Evolutionary conservation across 2,888 invertebrate genomes (phyloP), one percentile per base, ranked within the genome.

Genomic region (Chydorus sphaericus): DNA sequence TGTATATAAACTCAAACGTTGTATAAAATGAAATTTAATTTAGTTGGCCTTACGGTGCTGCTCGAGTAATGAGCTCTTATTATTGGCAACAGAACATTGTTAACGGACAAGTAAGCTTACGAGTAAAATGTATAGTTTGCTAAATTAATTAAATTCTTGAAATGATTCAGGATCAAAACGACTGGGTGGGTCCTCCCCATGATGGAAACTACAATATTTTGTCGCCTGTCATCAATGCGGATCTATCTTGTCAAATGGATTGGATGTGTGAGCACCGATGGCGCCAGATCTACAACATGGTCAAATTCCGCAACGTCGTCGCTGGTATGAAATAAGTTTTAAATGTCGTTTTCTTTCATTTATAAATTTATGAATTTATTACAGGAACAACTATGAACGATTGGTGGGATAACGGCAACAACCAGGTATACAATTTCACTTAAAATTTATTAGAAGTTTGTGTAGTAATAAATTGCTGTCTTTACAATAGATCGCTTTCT

Each of bases 211-310:
- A 76, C 8, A 77, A 80, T 58, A 77, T 82, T n/a, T 68, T 79
- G 18, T 78, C 81, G 0, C 81, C 85, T 1, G 70, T 70, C 26
- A 79, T 85, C 59, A 79, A 81, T 62, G 66, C 75, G 7, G 82
- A 85, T 59, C 71, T 72, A 0, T 71, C 74, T 0, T 88, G 87
- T 65, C 75, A 74, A 0, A 79, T 79, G 61, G 86, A 84, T 3
- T 88, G 85, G 84, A 70, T 87, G 0, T 88, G 88, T 64, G 89
- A 91, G 68, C 85, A 90, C 69, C 77, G 89, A 29, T 89, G 88
- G 88, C 74, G 82, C 1, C 82, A 84, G 66, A 85, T 89, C 63
- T 82, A 71, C 71, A 77, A 80, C 60, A 88, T 89, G 88, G 81
- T 84, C 0, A 75, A 69, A 1, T 89, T 88, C 68, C 78, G 83